A percentile compares a stretch with the other conserved stretches of the same genome.
These are phyloP conservation scores for Hormiphora californensis DNA, from an alignment of 37 sponge, comb jelly and placozoan genomes.

Conservation along the genomic window DNA sequence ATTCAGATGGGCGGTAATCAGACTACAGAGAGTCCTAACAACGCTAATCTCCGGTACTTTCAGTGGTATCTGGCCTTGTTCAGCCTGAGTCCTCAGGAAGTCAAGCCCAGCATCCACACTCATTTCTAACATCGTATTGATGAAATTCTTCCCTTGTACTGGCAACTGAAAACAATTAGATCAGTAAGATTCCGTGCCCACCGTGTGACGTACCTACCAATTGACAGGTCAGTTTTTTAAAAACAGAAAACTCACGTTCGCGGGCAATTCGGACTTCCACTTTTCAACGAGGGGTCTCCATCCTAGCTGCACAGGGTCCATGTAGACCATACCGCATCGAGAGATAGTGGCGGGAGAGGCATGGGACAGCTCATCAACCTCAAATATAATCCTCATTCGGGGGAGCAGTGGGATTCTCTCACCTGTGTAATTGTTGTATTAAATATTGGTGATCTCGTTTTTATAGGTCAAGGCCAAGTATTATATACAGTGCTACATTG, in stretches of 20 bases:
- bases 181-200: too few species aligned
- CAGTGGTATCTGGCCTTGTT: conserved; percentile 29
- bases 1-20: conserved; percentile 38
- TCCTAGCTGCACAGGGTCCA: conserved; percentile 65
- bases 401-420: conserved; percentile 24
- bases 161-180: conserved; percentile 60
- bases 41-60: conserved; percentile 55
- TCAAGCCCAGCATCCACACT: conserved; percentile 60
- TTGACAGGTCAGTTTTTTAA: neutral
- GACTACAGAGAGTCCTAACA: conserved; percentile 57
- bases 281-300: conserved; percentile 68
- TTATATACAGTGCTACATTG: too few species aligned
- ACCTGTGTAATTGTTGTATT: too few species aligned
- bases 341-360: conserved; percentile 74
- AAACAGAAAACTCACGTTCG: neutral
- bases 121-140: conserved; percentile 55
- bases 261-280: conserved; percentile 63
- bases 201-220: neutral
- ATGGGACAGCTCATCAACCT: conserved; percentile 61
- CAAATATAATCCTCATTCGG: conserved; percentile 70
- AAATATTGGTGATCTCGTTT: too few species aligned
- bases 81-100: conserved; percentile 56
- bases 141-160: conserved; percentile 40
- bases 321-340: conserved; percentile 70
- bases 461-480: too few species aligned